Evolutionary conservation across 2,888 invertebrate species (phyloP).

Genomic region (Psococerastis gibbosa): DNA sequence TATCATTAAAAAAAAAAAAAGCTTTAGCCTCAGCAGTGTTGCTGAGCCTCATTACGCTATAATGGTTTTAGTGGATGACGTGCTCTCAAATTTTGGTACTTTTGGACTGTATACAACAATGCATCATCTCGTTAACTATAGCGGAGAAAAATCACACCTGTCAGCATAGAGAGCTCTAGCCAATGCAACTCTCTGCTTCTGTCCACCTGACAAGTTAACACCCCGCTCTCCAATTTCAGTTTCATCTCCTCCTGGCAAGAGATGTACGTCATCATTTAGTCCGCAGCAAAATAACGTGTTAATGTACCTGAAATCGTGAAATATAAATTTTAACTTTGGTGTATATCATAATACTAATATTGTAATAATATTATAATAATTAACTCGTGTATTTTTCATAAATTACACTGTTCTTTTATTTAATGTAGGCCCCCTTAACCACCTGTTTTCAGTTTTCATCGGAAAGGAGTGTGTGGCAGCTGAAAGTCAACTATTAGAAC

Average conservation of each 20-base stretch:
- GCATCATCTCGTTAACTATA: not conserved
- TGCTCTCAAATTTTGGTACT: too few relatives aligned
- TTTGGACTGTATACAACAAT: too few relatives aligned
- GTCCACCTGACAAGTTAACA: constrained; percentile 32
- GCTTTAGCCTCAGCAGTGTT: too few relatives aligned
- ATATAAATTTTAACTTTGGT: constrained; percentile 1
- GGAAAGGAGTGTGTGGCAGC: not conserved
- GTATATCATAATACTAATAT: not conserved
- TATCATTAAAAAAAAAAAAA: too few relatives aligned
- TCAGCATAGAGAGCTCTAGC: constrained; percentile 34
- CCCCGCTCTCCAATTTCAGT: constrained; percentile 36
- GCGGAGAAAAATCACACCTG: constrained; percentile 19
- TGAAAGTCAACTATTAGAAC: not conserved
- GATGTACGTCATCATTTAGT: constrained; percentile 33
- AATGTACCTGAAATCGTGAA: constrained; percentile 29
- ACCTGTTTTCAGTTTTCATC: not conserved
- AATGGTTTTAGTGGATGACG: too few relatives aligned
- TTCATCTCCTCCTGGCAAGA: constrained; percentile 33
- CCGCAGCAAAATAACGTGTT: constrained; percentile 31
- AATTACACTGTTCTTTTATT: too few relatives aligned
- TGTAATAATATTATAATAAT: constrained; percentile 2
- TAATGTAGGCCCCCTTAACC: too few relatives aligned
- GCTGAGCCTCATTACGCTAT: too few relatives aligned
- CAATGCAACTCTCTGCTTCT: constrained; percentile 33
- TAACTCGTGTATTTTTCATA: too few relatives aligned